Evolutionary conservation across 2,888 invertebrate species (phyloP), one percentile per base, ranked within the genome.

Genomic region (Lasioglossum morio): DNA sequence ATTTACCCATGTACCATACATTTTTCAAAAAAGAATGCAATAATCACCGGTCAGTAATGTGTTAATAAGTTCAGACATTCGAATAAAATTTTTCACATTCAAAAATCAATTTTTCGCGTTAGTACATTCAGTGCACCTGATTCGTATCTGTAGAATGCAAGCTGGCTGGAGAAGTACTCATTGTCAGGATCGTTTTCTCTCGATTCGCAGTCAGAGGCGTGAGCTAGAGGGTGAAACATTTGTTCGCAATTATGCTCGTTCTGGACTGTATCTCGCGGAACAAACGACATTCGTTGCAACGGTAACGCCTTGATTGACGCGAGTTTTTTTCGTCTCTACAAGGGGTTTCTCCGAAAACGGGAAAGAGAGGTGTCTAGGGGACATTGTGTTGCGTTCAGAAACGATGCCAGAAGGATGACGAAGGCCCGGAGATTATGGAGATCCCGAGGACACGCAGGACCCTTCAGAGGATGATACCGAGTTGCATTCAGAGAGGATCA

Each of bases 231-330:
- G 81, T 37, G 37, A 63, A 43, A 73, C 37, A 92, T 93, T 93
- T 93, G 91, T 92, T 93, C 91, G 92, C 92, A 93, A 93, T 93
- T 93, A 93, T 92, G 87, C 66, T 84, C 87, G 80, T 87, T 83
- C 88, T 76, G 88, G 88, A 87, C 82, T 84, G 82, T 89, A 89
- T 87, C 87, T 89, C 84, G 43, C 76, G 77, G 85, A 83, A 83
- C 84, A 82, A 78, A 73, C 73, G 80, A 86, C 79, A 90, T 90
- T 92, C 91, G 85, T 79, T n/a, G 85, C 85, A 86, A 85, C 79
- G 79, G 81, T 72, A 73, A 81, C 70, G 79, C 81, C 84, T 90
- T 90, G 91, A 92, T 92, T 92, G 92, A 92, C 91, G 87, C 53
- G 53, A 53, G 89, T 75, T 85, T 85, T 91, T 89, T 87, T 86